Evolutionary conservation across 2,113 vertebrate species (phyloP).

Genomic region (Phalacrocorax brasilianus): DNA sequence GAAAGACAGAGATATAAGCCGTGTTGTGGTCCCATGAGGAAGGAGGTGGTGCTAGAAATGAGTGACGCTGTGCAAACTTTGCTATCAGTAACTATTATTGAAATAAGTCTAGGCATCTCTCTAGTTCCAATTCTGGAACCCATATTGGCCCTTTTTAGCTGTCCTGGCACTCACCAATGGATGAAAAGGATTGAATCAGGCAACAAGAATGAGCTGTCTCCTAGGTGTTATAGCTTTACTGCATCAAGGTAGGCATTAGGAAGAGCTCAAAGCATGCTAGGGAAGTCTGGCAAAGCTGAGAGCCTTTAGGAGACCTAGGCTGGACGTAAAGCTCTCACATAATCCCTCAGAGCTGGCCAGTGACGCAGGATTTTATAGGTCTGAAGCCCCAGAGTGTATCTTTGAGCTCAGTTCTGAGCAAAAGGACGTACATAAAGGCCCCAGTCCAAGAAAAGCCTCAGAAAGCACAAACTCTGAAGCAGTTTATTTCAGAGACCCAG

Average conservation of each 20-base stretch:
- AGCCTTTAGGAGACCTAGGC: neutral
- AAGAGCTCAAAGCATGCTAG: neutral
- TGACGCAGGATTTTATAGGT: neutral
- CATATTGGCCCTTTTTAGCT: neutral
- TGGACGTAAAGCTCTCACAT: neutral
- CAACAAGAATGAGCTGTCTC: neutral
- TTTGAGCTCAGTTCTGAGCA: neutral
- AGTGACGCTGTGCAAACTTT: neutral
- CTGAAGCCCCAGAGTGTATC: neutral
- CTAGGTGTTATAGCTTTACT: neutral
- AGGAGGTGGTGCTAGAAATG: neutral
- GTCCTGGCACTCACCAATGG: neutral
- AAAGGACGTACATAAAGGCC: neutral
- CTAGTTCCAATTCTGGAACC: neutral
- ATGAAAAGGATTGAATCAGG: neutral
- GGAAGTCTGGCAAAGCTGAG: neutral
- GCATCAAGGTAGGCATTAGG: accelerated
- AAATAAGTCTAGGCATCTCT: neutral
- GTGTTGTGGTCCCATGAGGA: neutral
- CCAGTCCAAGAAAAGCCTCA: neutral
- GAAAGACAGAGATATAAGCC: neutral
- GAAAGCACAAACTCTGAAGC: neutral
- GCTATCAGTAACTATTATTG: neutral
- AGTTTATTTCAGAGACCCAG: neutral
- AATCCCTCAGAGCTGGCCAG: neutral